phyloP scores from a whole-genome alignment of 2,113 vertebrate genomes.

The Myanophis thanlyinensis region DNA sequence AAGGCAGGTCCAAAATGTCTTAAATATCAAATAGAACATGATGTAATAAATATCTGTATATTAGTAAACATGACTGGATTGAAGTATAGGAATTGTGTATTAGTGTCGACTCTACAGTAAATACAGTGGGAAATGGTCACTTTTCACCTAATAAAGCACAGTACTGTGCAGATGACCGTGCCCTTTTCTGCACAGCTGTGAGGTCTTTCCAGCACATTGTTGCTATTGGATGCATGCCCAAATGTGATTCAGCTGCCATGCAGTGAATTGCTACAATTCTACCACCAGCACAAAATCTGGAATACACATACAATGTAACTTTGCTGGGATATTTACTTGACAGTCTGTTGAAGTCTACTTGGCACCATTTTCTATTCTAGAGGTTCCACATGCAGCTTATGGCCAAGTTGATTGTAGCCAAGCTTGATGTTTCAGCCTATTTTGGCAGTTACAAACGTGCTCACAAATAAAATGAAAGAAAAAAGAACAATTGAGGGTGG shows the following conservation, averaged over 20 bases:
- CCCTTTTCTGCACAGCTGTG: neutral
- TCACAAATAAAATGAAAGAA: neutral
- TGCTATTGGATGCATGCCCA: neutral
- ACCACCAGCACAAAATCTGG: neutral
- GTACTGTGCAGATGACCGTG: neutral
- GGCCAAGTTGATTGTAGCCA: neutral
- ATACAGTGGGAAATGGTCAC: neutral
- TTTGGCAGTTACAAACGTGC: neutral
- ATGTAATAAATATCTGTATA: neutral
- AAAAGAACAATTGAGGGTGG: neutral
- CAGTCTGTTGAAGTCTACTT: neutral
- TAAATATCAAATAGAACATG: neutral
- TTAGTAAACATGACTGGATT: neutral
- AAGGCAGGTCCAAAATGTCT: neutral
- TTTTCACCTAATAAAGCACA: constrained; percentile 11
- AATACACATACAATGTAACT: neutral
- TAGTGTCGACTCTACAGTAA: neutral
- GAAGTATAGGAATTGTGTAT: neutral
- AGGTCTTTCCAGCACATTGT: neutral
- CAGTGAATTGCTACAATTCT: neutral
- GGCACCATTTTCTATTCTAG: neutral
- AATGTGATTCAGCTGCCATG: neutral
- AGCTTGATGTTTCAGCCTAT: neutral
- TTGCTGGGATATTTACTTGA: neutral
- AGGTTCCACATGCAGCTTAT: neutral